These are phyloP conservation scores for Engraulis encrasicolus DNA, from an alignment of 2,113 vertebrate species.

Conservation along the genomic window DNA sequence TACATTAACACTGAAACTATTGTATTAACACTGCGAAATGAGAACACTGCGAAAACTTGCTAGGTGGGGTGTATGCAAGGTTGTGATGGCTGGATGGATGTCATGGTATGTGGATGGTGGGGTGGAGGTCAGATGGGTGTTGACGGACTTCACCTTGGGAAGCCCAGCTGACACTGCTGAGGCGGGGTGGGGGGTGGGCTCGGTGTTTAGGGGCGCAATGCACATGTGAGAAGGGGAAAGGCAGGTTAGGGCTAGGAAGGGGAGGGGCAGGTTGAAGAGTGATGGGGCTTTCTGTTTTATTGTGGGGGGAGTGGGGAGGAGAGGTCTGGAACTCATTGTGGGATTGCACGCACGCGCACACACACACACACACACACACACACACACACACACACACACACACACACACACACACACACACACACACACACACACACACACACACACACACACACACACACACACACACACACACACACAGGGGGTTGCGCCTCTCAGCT, in stretches of 20 bases:
- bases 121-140: neutral
- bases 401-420: conserved; percentile 12
- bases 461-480: neutral
- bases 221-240: conserved; percentile 31
- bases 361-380: conserved; percentile 23
- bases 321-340: conserved; percentile 70
- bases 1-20: too few species aligned
- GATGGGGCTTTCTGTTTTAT: neutral
- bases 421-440: conserved; percentile 27
- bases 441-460: conserved; percentile 25
- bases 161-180: too few species aligned
- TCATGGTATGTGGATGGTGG: too few species aligned
- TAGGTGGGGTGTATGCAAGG: too few species aligned
- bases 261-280: neutral
- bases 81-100: too few species aligned
- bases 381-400: conserved; percentile 18
- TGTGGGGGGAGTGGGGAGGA: conserved; percentile 6
- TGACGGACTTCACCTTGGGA: conserved; percentile 4
- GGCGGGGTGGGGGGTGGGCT: conserved; percentile 32
- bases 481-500: conserved; percentile 18
- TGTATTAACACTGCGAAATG: too few species aligned
- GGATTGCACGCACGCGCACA: conserved; percentile 33
- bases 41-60: too few species aligned
- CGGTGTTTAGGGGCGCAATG: too few species aligned
- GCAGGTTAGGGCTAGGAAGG: conserved; percentile 11